phyloP scores from a whole-genome alignment of 2,888 invertebrate genomes.

The Mesochorus sp. region DNA sequence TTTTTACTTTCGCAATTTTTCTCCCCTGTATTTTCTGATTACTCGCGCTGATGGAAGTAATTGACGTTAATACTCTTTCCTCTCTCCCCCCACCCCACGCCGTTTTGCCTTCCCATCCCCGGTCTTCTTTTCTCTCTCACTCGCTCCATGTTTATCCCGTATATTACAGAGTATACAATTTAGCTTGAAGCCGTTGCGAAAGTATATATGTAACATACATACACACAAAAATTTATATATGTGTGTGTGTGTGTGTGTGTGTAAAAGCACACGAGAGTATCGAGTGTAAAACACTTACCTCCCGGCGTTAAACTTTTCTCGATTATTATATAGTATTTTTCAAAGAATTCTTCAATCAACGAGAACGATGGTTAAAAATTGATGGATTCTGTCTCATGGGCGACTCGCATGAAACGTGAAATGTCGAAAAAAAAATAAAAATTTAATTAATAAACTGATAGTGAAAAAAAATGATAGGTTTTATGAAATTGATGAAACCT shows the following conservation, averaged over 20 bases:
- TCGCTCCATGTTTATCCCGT: slow-evolving; percentile 31
- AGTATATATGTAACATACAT: slow-evolving; percentile 19
- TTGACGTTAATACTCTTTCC: slow-evolving; percentile 64
- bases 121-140: not conserved
- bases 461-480: not conserved
- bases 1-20: slow-evolving; percentile 21
- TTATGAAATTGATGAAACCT: not conserved
- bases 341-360: slow-evolving; percentile 47
- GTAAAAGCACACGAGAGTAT: slow-evolving; percentile 35
- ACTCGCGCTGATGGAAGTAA: slow-evolving; percentile 64
- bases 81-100: slow-evolving; percentile 1
- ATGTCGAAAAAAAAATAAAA: not conserved
- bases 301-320: slow-evolving; percentile 47
- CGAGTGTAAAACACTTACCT: slow-evolving; percentile 56
- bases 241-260: too few relatives aligned
- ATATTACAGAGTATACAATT: slow-evolving; percentile 45
- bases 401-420: slow-evolving; percentile 14
- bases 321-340: slow-evolving; percentile 56
- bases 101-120: not conserved
- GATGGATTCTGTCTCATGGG: slow-evolving; percentile 24
- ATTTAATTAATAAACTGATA: slow-evolving; percentile 3
- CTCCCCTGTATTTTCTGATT: slow-evolving; percentile 60
- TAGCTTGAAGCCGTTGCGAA: slow-evolving; percentile 36
- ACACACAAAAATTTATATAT: too few relatives aligned
- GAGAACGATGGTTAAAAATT: slow-evolving; percentile 45